These are phyloP conservation scores for Campylomormyrus numenius DNA, from an alignment of 2,113 vertebrate genomes.

Conservation along the genomic window DNA sequence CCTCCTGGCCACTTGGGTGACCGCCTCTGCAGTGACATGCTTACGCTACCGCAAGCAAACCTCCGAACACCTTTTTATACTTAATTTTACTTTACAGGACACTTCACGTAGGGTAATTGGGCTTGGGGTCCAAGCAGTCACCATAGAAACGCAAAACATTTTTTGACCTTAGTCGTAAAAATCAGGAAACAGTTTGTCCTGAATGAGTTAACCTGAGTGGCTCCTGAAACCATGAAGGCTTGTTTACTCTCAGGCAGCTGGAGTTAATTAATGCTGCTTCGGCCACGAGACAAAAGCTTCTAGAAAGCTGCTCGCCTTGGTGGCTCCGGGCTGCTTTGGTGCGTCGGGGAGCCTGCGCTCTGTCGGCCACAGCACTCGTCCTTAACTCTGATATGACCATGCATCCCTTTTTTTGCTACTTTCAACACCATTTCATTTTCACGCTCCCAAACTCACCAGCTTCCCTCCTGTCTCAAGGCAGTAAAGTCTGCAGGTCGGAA, in stretches of 20 bases:
- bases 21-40: neutral
- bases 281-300: neutral
- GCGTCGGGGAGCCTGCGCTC: too few relatives aligned
- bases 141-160: neutral
- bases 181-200: neutral
- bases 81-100: neutral
- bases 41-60: neutral
- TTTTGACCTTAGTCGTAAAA: neutral
- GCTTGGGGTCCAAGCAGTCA: neutral
- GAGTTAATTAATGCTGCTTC: neutral
- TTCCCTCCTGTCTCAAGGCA: neutral
- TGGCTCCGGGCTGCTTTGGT: neutral
- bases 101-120: neutral
- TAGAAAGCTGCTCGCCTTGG: too few relatives aligned
- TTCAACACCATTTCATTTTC: neutral
- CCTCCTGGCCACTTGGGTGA: neutral
- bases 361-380: neutral
- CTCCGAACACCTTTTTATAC: neutral
- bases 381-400: neutral
- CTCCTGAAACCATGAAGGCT: neutral
- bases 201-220: constrained; percentile 4
- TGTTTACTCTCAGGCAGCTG: neutral
- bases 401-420: neutral
- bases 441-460: neutral
- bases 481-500: neutral